Base-by-base conservation (phyloP, 2,113 vertebrate genomes). In the Nothobranchius furzeri region DNA sequence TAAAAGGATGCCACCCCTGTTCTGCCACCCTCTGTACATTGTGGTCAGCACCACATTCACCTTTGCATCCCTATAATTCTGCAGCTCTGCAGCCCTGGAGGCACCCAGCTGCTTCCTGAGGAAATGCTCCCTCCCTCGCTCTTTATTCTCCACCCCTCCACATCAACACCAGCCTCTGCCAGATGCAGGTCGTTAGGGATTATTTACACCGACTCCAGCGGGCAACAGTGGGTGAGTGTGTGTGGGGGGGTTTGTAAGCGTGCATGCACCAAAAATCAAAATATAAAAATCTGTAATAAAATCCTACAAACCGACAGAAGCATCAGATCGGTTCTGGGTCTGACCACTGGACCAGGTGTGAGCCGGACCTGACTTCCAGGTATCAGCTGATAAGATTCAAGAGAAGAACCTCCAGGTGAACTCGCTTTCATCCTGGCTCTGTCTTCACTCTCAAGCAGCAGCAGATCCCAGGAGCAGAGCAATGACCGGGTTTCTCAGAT, bases 101-200 rank as follows among this genome's bases (percentile, higher is more conserved):
- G 83, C 85, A 73, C 66, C 83, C 88, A 90, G 90, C 88, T 90
- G 90, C 85, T 89, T 92, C 90, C 89, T 90, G 73, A 90, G 88
- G 88, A 92, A 90, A 83, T 75, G 51, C 72, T 59, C 78, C 77
- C 76, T 55, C 64, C 66, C 73, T n/a, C 55, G 58, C 73, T 60
- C 12, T 53, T 60, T 46, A 77, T 69, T 51, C 80, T 68, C 66
- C 64, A 67, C 64, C 76, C 40, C 69, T 76, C 68, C 77, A 65
- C 71, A 76, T 71, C 70, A 84, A 80, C 70, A 47, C 4, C 56
- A 25, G 25, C 10, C 50, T 46, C 30, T 73, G 49, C 85, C 87
- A 90, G 78, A 85, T 88, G 84, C 76, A 84, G 78, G 64, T 71
- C 72, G 75, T 82, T 89, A 77, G 25, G 76, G 71, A 68, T 70